Conservation (phyloP, 2,888 invertebrate species). For the Odontomyia ornata region DNA sequence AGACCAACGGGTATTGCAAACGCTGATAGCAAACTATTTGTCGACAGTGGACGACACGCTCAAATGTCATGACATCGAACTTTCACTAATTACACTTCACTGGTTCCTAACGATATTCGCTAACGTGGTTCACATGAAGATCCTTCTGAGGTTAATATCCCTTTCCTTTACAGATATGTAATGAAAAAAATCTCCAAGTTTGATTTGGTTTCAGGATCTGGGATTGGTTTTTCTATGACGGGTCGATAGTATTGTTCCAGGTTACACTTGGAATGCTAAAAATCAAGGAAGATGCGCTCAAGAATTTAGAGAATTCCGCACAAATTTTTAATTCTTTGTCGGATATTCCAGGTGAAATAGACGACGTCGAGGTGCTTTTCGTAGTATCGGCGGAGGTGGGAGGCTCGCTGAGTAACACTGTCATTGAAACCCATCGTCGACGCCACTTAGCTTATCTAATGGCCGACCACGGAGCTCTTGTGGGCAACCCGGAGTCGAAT, state of each 20-base stretch:
- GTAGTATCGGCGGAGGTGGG: constrained; percentile 79
- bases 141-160: constrained; percentile 68
- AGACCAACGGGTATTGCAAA: constrained; percentile 94
- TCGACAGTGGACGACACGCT: constrained; percentile 91
- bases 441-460: constrained; percentile 94
- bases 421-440: constrained; percentile 83
- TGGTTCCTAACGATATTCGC: constrained; percentile 98
- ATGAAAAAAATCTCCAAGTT: not conserved
- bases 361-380: constrained; percentile 83
- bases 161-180: not conserved
- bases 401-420: constrained; percentile 80
- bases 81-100: constrained; percentile 94
- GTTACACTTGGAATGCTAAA: constrained; percentile 94
- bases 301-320: constrained; percentile 91
- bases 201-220: constrained; percentile 75
- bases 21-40: constrained; percentile 87
- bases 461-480: constrained; percentile 94
- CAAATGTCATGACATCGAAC: constrained; percentile 92
- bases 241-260: constrained; percentile 93
- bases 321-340: constrained; percentile 98
- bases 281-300: constrained; percentile 83
- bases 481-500: constrained; percentile 88
- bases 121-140: constrained; percentile 95
- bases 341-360: constrained; percentile 92
- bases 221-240: constrained; percentile 97